These are phyloP conservation scores for Speoplatyrhinus poulsoni DNA, from an alignment of 2,113 vertebrate genomes.

Conservation along the genomic window DNA sequence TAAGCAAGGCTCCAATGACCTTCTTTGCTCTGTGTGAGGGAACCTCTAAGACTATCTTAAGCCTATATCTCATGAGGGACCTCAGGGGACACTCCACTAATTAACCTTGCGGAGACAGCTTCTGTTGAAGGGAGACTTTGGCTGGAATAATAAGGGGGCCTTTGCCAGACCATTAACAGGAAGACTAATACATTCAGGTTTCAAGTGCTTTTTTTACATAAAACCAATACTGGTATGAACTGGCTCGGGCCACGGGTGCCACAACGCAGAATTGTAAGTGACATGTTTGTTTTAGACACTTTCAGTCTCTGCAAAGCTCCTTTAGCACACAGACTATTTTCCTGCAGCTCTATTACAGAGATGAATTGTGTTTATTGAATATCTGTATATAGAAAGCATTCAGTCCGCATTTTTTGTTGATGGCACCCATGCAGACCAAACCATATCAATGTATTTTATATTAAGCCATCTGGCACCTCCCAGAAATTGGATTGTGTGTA, in stretches of 20 bases:
- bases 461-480: no score
- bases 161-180: slow-evolving; percentile 71
- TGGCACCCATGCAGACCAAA: no score
- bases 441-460: no score
- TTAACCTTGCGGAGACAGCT: slow-evolving; percentile 81
- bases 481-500: neutral
- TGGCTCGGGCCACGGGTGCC: slow-evolving; percentile 32
- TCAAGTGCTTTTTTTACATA: slow-evolving; percentile 79
- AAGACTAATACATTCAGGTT: slow-evolving; percentile 80
- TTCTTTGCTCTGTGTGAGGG: slow-evolving; percentile 71
- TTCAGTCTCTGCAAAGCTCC: neutral
- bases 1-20: slow-evolving; percentile 75
- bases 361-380: slow-evolving; percentile 13
- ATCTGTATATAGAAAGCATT: slow-evolving; percentile 4
- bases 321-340: slow-evolving; percentile 12
- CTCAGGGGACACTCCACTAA: slow-evolving; percentile 76
- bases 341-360: slow-evolving; percentile 4
- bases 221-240: slow-evolving; percentile 77
- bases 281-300: slow-evolving; percentile 36
- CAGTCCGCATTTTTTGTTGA: neutral
- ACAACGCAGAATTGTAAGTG: slow-evolving; percentile 62
- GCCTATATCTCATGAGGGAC: slow-evolving; percentile 66
- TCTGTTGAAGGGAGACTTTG: slow-evolving; percentile 65
- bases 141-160: slow-evolving; percentile 77
- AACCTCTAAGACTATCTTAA: slow-evolving; percentile 71